Conservation (phyloP, 2,113 vertebrate genomes). For the Entelurus aequoreus region DNA sequence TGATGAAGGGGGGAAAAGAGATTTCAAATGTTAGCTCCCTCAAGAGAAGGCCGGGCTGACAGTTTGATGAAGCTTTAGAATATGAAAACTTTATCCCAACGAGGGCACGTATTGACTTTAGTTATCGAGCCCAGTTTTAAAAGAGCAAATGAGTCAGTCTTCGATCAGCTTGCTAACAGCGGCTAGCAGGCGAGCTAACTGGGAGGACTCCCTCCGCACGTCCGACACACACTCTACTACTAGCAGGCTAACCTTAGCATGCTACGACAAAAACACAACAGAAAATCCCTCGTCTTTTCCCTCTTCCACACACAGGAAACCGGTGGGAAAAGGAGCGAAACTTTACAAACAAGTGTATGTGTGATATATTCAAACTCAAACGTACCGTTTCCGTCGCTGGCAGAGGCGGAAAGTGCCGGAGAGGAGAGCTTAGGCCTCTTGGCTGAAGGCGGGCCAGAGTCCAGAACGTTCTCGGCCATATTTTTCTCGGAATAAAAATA, state of each 20-base stretch:
- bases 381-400: constrained; percentile 95
- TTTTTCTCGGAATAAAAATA: constrained; percentile 82
- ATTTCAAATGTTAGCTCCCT: constrained; percentile 14
- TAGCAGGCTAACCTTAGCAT: constrained; percentile 64
- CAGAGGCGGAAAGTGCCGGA: constrained; percentile 94
- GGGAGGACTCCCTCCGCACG: constrained; percentile 47
- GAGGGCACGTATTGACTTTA: constrained; percentile 13
- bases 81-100: constrained; percentile 33
- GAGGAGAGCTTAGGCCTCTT: constrained; percentile 99
- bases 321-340: constrained; percentile 19
- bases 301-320: constrained; percentile 1
- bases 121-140: constrained; percentile 19
- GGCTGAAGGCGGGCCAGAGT: constrained; percentile 98
- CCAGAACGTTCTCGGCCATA: constrained; percentile 99
- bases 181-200: constrained; percentile 51
- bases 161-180: constrained; percentile 20
- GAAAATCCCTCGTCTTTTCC: constrained; percentile 39
- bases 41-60: constrained; percentile 3
- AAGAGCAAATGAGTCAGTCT: constrained; percentile 41
- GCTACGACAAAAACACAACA: constrained; percentile 67
- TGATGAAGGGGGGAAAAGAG: constrained; percentile 44
- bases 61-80: not conserved
- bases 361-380: constrained; percentile 24
- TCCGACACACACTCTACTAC: constrained; percentile 57
- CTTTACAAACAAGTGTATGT: constrained; percentile 17